Evolutionary conservation across 2,888 invertebrate genomes (phyloP).

Genomic region (Formica aserva): DNA sequence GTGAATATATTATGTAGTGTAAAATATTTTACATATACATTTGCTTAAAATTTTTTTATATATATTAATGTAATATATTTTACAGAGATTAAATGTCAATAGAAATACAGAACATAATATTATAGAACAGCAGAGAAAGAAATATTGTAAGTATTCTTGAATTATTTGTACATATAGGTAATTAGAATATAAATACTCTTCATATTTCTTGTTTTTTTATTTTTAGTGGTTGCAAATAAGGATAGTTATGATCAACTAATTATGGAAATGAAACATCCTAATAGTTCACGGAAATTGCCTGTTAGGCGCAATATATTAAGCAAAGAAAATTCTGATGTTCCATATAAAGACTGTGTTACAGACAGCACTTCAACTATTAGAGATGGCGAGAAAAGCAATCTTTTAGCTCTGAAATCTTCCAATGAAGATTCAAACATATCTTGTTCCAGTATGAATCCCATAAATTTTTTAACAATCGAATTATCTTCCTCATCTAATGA

Average conservation of each 20-base stretch:
- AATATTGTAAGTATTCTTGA: constrained; percentile 82
- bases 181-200: constrained; percentile 31
- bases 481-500: constrained; percentile 50
- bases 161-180: neutral
- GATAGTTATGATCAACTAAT: constrained; percentile 83
- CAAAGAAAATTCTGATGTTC: constrained; percentile 8
- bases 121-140: constrained; percentile 84
- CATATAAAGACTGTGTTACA: constrained; percentile 13
- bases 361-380: constrained; percentile 28
- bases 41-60: constrained; percentile 21
- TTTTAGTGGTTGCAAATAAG: constrained; percentile 83
- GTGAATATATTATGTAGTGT: constrained; percentile 47
- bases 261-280: constrained; percentile 76
- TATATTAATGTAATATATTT: constrained; percentile 49
- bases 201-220: constrained; percentile 36
- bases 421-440: constrained; percentile 73
- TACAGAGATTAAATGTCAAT: constrained; percentile 81
- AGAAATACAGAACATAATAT: constrained; percentile 83
- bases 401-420: constrained; percentile 31
- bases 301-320: constrained; percentile 64
- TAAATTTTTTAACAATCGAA: constrained; percentile 63
- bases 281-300: constrained; percentile 46
- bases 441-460: constrained; percentile 76
- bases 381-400: constrained; percentile 51
- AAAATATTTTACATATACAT: constrained; percentile 10